Percentiles rank a stretch among this genome's conserved stretches.
phyloP scores from a whole-genome alignment of 2,797 vertebrate genomes.

The Peromyscus nudipes region DNA sequence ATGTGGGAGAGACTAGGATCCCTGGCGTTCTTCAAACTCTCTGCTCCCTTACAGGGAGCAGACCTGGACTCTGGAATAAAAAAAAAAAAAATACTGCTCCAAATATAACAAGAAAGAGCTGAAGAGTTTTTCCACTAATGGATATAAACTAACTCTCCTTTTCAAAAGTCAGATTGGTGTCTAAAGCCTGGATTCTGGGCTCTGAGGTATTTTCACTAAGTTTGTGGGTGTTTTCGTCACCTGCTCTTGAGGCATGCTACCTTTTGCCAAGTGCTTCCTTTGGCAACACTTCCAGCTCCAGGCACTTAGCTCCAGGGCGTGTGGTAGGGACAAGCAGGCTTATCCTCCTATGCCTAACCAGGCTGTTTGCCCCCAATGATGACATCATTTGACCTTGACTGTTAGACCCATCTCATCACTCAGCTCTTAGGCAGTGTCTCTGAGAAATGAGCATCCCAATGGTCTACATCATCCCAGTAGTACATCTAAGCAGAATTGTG shows the following conservation, averaged over 20 bases:
- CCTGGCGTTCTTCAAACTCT: neutral
- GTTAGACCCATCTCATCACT: neutral
- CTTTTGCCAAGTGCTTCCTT: neutral
- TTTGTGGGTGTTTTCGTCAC: conserved; percentile 3
- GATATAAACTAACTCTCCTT: conserved; percentile 61
- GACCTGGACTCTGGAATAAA: conserved; percentile 55
- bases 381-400: conserved; percentile 17
- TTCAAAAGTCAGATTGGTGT: conserved; percentile 63
- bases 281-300: neutral
- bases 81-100: conserved; percentile 50
- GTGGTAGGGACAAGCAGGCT: neutral
- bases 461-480: neutral
- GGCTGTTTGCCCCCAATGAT: neutral
- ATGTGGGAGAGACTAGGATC: neutral
- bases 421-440: neutral
- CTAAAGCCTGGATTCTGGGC: conserved; percentile 64
- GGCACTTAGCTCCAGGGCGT: neutral
- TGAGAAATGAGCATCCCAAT: neutral
- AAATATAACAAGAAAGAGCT: conserved; percentile 61
- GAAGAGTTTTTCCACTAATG: conserved; percentile 59
- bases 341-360: neutral
- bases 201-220: conserved; percentile 21
- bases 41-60: neutral
- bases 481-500: neutral
- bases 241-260: neutral